Conservation (phyloP, 2,888 invertebrate species). For the Phortica magna region DNA sequence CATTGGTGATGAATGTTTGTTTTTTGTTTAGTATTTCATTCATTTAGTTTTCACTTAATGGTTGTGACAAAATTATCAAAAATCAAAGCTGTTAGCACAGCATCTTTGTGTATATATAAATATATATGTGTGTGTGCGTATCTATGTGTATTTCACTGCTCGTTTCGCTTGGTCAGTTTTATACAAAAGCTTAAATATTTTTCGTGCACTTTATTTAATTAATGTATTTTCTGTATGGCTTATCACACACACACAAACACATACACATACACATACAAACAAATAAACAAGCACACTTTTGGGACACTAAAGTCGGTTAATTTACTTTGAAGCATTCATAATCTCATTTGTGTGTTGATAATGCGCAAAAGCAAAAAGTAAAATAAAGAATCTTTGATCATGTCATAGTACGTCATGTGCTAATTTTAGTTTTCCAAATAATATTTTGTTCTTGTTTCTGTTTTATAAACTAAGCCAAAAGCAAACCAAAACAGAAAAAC, state of each 20-base stretch:
- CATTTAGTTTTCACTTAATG: constrained; percentile 11
- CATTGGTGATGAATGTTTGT: constrained; percentile 15
- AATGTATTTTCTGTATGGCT: neutral
- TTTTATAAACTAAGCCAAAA: neutral
- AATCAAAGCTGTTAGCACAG: constrained; percentile 20
- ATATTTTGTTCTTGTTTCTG: no score
- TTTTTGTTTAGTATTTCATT: neutral
- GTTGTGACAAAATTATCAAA: constrained; percentile 19
- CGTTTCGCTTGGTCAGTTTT: neutral
- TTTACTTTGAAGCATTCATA: constrained; percentile 9
- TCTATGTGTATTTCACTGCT: neutral
- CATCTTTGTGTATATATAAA: neutral
- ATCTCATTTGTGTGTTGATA: constrained; percentile 25
- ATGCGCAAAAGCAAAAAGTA: constrained; percentile 1
- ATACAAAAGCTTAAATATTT: constrained; percentile 3
- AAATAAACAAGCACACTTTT: constrained; percentile 6
- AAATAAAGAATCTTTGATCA: constrained; percentile 12
- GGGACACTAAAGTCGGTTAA: neutral
- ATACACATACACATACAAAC: neutral
- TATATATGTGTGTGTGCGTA: neutral
- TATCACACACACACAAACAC: neutral
- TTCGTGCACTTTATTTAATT: constrained; percentile 25
- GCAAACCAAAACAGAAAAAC: neutral
- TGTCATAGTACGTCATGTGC: constrained; percentile 9
- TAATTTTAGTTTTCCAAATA: neutral